Evolutionary conservation across 2,888 invertebrate species (phyloP), one percentile per base, ranked within the genome.

Genomic region (Coelopa pilipes): DNA sequence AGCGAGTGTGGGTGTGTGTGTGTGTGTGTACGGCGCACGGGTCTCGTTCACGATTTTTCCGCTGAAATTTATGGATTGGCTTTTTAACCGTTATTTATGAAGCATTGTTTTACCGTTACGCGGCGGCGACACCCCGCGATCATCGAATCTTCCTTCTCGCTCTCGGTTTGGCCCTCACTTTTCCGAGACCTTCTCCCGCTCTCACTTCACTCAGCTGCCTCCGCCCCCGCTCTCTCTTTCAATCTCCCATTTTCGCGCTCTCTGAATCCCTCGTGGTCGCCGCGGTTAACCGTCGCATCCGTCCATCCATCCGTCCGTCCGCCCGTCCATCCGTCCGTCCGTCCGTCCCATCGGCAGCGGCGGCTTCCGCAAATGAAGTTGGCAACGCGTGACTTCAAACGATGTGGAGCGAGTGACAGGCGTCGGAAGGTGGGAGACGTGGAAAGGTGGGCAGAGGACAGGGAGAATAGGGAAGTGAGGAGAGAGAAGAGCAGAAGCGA

Each of bases 21-120:
- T 34, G 34, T 34, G 34, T 34, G 2, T 34, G 34, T 34, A n/a
- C 7, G 62, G 34, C 34, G 50, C 34, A 19, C 53, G 17, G 34
- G 80, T 81, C 7, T 34, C 34, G 7, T 34, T 34, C 81, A 82
- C 82, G 83, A 82, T 82, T 81, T 83, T 82, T 83, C 34, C 81
- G 82, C 82, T 83, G 81, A 83, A 81, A 82, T 79, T 82, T 81
- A 82, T 82, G 80, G 78, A 81, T 81, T 79, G 78, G 76, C 76
- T 72, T 72, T 72, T 68, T 62, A 65, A 34, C 34, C 50, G 47
- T 68, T 73, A 50, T 68, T 73, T 68, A 50, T 69, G 62, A 62
- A 68, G 46, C 45, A 68, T 73, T 68, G 50, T 63, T 73, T 53
- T 73, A 62, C 50, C 68, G 55, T 73, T 73, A 45, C 50, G 67